Base-by-base conservation (phyloP, 1,140 invertebrate species). In the Drosophila sp. region DNA sequence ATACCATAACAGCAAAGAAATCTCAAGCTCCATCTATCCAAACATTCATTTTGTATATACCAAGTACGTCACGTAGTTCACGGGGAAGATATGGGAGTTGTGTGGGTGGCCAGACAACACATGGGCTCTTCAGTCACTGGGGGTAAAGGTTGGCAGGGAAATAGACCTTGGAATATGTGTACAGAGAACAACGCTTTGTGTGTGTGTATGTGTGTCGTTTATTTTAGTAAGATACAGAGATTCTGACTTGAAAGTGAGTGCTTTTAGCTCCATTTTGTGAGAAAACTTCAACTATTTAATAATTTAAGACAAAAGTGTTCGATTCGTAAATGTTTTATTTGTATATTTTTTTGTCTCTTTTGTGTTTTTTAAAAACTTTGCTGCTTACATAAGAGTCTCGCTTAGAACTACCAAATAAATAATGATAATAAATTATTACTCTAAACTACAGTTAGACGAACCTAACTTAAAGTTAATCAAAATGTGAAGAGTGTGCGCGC, bases 281-380 rank as follows among this genome's bases (percentile, higher is more conserved):
- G 7, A 11, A 48, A 11, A 13, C n/a, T 18, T 7, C 11, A 13
- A 7, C 16, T 9, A 4, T 25, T 61, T 14, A 72, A 72, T 18
- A 64, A 48, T 40, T 29, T 64, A 21, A 64, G 13, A n/a, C n/a
- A 13, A 7, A 1, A 40, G 21, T 40, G 5, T 46, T 65, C 38
- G 40, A 40, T 40, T 51, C n/a, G 41, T 57, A 41, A 27, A 58
- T 64, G 29, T 74, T 70, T 67, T 65, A 59, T 76, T 77, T 80
- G 40, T 57, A 59, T 34, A 21, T 64, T 87, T 83, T 83, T 89
- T 89, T 86, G 34, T 62, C 45, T 36, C 57, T 87, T 87, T 87
- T 87, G 51, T 89, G 83, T 89, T 82, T 87, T 59, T 89, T 87
- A 46, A 89, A 87, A 89, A 89, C 83, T 43, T 89, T 89, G 84